Base-by-base conservation (phyloP, 1,140 invertebrate species). In the Drosophila asahinai region DNA sequence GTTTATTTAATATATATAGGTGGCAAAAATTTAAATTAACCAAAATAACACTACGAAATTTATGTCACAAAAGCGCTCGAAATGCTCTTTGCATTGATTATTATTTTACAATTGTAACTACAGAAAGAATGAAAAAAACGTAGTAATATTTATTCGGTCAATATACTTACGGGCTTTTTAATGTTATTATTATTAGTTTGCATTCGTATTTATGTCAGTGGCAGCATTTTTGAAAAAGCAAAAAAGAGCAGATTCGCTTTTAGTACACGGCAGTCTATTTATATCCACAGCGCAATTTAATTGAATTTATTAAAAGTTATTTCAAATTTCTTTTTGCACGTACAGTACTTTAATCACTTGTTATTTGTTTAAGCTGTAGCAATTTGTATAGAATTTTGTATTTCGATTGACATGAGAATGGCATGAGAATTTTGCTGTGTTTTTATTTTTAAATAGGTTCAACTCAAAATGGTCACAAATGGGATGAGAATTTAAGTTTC, bases 341-440 rank as follows among this genome's bases (percentile, higher is more conserved):
- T 77, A 71, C 54, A 67, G 58, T 74, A 62, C 62, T 80, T 65
- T 49, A 43, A 49, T 77, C 49, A 30, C 60, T 67, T 66, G 25
- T 81, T 52, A 70, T 64, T 76, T 72, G 42, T 63, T 64, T 55
- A 83, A 83, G 81, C 81, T 67, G 61, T 83, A 49, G 63, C 60
- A 82, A 47, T 65, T 78, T 83, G 48, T 55, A 58, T 81, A 76
- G 52, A 76, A 43, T 61, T 81, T 77, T 61, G 70, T 79, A 55
- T 65, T 51, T 78, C 77, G 75, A 62, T 70, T 81, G 73, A 81
- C 55, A 82, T 81, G 81, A 61, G 57, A 86, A 80, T 81, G 82
- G 82, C 82, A 86, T 86, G 82, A 86, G 82, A 86, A 86, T 86
- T 86, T 86, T 74, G 82, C 82, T 83, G 77, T 77, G 75, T 83